Evolutionary conservation across 2,797 vertebrate species (phyloP).

Genomic region (Trachops cirrhosus): DNA sequence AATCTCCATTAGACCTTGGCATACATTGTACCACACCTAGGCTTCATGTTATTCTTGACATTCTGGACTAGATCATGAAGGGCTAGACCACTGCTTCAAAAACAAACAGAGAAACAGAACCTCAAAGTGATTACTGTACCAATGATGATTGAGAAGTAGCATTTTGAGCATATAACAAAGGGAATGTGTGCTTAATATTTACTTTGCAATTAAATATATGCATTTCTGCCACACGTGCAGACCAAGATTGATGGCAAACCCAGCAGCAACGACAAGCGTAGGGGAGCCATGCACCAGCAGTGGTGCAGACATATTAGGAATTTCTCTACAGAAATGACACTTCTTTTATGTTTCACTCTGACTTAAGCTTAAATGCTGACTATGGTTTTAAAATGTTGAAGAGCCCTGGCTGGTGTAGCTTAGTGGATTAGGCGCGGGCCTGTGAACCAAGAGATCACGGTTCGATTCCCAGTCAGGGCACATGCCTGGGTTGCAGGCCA

Average conservation of each 20-base stretch:
- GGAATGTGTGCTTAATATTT: not conserved
- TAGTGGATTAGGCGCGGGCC: too few relatives aligned
- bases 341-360: conserved; percentile 44
- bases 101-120: not conserved
- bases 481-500: too few relatives aligned
- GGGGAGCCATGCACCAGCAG: not conserved
- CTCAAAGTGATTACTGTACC: not conserved
- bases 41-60: not conserved
- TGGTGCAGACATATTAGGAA: not conserved
- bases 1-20: not conserved
- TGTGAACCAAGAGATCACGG: too few relatives aligned
- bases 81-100: not conserved
- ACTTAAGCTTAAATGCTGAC: conserved; percentile 11
- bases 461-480: too few relatives aligned
- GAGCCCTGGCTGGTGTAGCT: too few relatives aligned
- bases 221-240: not conserved
- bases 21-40: not conserved
- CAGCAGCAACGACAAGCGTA: not conserved
- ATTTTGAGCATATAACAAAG: not conserved
- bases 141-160: not conserved
- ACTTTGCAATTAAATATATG: not conserved
- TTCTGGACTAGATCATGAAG: not conserved
- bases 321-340: not conserved
- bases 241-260: not conserved
- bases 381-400: conserved; percentile 45